Evolutionary conservation across 2,888 invertebrate species (phyloP).

Genomic region (Salpingus planirostris): DNA sequence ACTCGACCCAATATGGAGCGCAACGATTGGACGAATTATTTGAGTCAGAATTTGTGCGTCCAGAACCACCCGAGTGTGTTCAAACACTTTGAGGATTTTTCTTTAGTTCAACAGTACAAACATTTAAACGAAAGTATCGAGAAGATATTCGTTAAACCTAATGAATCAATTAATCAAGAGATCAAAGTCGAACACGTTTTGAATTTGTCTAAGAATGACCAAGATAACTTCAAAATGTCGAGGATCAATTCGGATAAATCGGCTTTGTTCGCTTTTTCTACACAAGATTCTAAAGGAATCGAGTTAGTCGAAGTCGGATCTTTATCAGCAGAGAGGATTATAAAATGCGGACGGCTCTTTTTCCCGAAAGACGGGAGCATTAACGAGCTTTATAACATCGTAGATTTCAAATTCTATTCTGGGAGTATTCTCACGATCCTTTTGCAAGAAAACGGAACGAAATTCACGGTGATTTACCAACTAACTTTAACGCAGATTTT

Average conservation of each 20-base stretch:
- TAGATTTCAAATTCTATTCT: constrained; percentile 72
- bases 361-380: constrained; percentile 8
- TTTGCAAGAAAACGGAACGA: constrained; percentile 46
- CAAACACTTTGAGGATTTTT: constrained; percentile 64
- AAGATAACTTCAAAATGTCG: constrained; percentile 40
- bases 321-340: constrained; percentile 15
- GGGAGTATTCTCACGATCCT: constrained; percentile 63
- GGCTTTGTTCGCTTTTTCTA: constrained; percentile 47
- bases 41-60: constrained; percentile 65
- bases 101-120: constrained; percentile 73
- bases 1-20: constrained; percentile 60
- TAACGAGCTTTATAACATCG: constrained; percentile 41
- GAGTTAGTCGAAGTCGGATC: constrained; percentile 45
- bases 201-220: constrained; percentile 30
- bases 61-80: constrained; percentile 63
- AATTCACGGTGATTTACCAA: constrained; percentile 29
- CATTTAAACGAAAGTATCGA: constrained; percentile 57
- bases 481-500: constrained; percentile 23
- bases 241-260: constrained; percentile 46
- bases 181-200: constrained; percentile 50
- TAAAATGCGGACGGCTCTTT: constrained; percentile 44
- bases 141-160: constrained; percentile 59
- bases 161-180: constrained; percentile 53
- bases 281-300: constrained; percentile 41
- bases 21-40: constrained; percentile 71